Evolutionary conservation across 2,888 invertebrate genomes (phyloP).

Genomic region (Megastigmus dorsalis): DNA sequence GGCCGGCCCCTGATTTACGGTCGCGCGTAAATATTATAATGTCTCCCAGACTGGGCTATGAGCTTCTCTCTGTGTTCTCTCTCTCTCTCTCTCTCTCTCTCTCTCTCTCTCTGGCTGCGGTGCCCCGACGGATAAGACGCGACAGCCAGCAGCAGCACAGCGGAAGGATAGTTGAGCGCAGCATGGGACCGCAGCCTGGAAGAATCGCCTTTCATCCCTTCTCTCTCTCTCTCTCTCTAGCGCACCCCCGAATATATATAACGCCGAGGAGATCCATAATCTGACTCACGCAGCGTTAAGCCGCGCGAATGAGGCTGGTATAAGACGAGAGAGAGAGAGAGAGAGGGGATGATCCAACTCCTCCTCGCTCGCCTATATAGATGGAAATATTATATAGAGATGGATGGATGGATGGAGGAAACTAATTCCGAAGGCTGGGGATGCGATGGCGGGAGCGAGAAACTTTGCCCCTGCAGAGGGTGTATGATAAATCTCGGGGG

Average conservation of each 20-base stretch:
- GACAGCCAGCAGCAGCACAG: not conserved
- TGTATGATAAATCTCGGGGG: constrained; percentile 38
- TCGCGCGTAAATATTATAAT: constrained; percentile 53
- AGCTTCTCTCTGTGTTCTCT: too few species aligned
- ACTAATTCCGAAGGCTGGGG: constrained; percentile 40
- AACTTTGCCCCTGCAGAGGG: constrained; percentile 17
- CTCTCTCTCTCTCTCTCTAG: not conserved
- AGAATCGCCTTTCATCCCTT: constrained; percentile 29
- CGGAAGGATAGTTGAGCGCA: constrained; percentile 36
- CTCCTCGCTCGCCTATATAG: too few species aligned
- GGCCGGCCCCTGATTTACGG: constrained; percentile 48
- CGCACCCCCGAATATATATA: constrained; percentile 4
- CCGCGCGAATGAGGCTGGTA: constrained; percentile 8
- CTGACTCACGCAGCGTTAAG: constrained; percentile 41
- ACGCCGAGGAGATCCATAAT: constrained; percentile 28
- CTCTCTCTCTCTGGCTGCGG: too few species aligned
- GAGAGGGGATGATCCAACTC: constrained; percentile 29
- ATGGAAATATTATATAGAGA: too few species aligned
- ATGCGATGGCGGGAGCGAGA: not conserved
- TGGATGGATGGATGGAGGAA: not conserved
- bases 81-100: too few species aligned
- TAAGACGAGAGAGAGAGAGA: too few species aligned
- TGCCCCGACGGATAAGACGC: constrained; percentile 17
- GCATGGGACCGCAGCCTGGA: constrained; percentile 26
- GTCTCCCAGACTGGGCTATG: too few species aligned